Conservation (phyloP, 2,113 vertebrate species). For the Scartelaos histophorus region DNA sequence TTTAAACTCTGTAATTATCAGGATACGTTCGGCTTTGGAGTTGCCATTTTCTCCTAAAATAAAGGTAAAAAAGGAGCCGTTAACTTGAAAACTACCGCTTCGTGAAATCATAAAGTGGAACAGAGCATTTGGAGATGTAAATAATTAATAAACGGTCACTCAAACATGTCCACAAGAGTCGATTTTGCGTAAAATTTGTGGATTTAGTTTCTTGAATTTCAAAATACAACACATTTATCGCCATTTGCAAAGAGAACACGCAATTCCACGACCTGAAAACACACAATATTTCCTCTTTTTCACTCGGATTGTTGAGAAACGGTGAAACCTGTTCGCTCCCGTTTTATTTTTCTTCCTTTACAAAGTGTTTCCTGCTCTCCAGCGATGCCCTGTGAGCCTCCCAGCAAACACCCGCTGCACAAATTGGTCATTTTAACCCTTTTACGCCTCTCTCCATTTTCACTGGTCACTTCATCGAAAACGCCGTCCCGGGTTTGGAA, state of each 20-base stretch:
- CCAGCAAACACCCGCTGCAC: not conserved
- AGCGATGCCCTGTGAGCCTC: not conserved
- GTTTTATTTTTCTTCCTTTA: not conserved
- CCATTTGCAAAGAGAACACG: not conserved
- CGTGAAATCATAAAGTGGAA: no score
- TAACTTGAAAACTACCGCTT: no score
- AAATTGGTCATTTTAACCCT: conserved; percentile 13
- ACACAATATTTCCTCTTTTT: not conserved
- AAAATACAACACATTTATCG: no score
- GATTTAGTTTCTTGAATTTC: no score
- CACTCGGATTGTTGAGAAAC: not conserved
- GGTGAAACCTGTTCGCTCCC: not conserved
- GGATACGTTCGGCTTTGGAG: no score
- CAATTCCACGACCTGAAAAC: not conserved
- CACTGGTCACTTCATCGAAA: not conserved
- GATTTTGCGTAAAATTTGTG: no score
- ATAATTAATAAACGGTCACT: no score
- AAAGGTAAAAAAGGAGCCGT: no score
- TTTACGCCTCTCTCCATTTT: conserved; percentile 4
- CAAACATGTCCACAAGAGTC: no score
- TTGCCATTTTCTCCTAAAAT: no score
- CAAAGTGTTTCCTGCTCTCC: not conserved
- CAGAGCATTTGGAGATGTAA: no score
- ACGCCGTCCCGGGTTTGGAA: conserved; percentile 1
- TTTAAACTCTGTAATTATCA: no score